Evolutionary conservation across 2,113 vertebrate species (phyloP), one percentile per base, ranked within the genome.

Genomic region (Dipodomys stephensi): DNA sequence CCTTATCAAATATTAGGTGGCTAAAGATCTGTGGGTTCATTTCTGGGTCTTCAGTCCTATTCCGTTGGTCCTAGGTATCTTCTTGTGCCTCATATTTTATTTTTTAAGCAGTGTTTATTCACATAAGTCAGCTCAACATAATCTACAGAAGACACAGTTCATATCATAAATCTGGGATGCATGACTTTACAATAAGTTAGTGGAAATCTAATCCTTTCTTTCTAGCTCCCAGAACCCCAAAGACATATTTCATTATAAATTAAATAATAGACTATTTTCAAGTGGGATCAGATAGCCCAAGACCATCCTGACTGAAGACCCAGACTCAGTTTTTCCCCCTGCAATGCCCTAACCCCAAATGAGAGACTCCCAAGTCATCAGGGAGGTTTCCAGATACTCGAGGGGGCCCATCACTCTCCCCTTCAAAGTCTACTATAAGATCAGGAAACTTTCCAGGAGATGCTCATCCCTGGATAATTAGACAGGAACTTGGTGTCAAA

Each of bases 141-240:
- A n/a, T 92, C 95, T 53, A 92, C n/a, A 64, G 69, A 39, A 27
- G 35, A 57, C 53, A 13, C 15, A 57, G 69, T 67, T 85, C 89
- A 49, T 85, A 74, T 84, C 82, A 64, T 39, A 77, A 88, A 85
- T 87, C 60, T 35, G 39, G 87, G 60, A 68, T 30, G 83, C 81
- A 84, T 57, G 79, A 60, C 3, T 76, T 83, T 32, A 88, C 71
- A 97, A 87, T 96, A 97, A 97, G n/a, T 97, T 93, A 96, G 19
- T 16, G 32, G 65, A 27, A 27, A 71, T 35, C 68, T 16, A 2
- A 16, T 46, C 44, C 25, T 71, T 18, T 22, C 77, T 53, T 60
- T 76, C 57, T 1, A 35, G 57, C n/a, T 19, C 2, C 1, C 2
- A 6, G 27, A 67, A n/a, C 30, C 16, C 15, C 12, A 71, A 68